Evolutionary conservation across 1,140 invertebrate genomes (phyloP).

Genomic region (Centruroides vittatus): DNA sequence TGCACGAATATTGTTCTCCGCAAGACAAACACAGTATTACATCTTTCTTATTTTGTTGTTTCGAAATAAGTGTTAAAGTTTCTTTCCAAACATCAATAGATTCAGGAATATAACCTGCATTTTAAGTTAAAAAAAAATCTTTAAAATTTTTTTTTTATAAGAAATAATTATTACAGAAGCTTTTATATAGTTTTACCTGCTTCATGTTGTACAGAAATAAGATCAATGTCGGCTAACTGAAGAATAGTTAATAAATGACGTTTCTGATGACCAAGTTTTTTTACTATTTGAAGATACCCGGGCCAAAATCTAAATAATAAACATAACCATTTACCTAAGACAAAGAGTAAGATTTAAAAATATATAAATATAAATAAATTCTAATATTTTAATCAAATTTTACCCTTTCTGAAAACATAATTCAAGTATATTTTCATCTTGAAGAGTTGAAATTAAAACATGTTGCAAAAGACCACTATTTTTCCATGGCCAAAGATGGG

Average conservation of each 20-base stretch:
- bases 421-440: not conserved
- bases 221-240: constrained; percentile 7
- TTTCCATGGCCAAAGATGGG: constrained; percentile 8
- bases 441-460: not conserved
- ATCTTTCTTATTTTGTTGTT: not conserved
- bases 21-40: constrained; percentile 4
- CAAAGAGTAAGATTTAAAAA: not conserved
- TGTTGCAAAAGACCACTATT: constrained; percentile 1
- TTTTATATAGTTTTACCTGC: constrained; percentile 2
- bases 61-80: constrained; percentile 3
- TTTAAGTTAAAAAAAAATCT: not conserved
- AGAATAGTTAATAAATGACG: constrained; percentile 3
- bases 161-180: not conserved
- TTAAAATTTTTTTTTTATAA: not conserved
- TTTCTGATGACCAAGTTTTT: not conserved
- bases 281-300: constrained; percentile 5
- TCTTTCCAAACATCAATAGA: constrained; percentile 9
- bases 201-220: constrained; percentile 2
- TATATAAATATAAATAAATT: not conserved
- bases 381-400: not conserved
- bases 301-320: constrained; percentile 7
- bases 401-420: not conserved
- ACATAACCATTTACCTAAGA: not conserved
- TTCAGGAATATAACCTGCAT: constrained; percentile 6
- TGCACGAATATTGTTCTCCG: not conserved